These are phyloP conservation scores for Theristicus caerulescens DNA, from an alignment of 2,113 vertebrate species.

Conservation along the genomic window DNA sequence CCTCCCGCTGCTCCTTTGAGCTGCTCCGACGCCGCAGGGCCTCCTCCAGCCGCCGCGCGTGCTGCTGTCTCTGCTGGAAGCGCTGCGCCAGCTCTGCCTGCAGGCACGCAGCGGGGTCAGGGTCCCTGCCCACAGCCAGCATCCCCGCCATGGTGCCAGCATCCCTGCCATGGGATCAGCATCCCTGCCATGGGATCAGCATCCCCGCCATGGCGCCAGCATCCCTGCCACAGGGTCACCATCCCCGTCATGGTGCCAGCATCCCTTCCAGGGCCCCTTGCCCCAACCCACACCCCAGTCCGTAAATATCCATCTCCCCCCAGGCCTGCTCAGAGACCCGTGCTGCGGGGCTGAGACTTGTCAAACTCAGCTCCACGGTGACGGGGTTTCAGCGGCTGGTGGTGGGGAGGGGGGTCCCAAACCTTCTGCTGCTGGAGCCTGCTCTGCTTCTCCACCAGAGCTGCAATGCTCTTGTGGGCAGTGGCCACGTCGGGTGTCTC, in stretches of 20 bases:
- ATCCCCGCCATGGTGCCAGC: not conserved
- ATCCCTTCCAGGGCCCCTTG: not conserved
- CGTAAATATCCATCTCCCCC: not conserved
- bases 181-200: not conserved
- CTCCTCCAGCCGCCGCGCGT: constrained; percentile 77
- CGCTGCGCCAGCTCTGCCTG: constrained; percentile 77
- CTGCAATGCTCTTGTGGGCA: not conserved
- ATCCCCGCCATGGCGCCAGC: too few relatives aligned
- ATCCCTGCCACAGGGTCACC: not conserved
- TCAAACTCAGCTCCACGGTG: not conserved
- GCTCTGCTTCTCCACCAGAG: not conserved
- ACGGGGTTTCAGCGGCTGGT: not conserved
- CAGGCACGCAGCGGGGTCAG: not conserved
- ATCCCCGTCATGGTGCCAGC: too few relatives aligned
- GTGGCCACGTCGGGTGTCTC: not conserved
- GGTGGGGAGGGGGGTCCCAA: not conserved
- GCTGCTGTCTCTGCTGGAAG: constrained; percentile 76
- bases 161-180: not conserved
- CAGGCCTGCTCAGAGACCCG: not conserved
- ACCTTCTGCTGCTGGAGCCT: not conserved
- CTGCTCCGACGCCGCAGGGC: constrained; percentile 76
- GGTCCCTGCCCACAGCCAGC: not conserved
- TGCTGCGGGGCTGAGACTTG: not conserved
- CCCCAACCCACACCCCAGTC: not conserved
- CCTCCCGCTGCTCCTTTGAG: constrained; percentile 84